Evolutionary conservation across 2,888 invertebrate species (phyloP).

Genomic region (Eilema depressum): DNA sequence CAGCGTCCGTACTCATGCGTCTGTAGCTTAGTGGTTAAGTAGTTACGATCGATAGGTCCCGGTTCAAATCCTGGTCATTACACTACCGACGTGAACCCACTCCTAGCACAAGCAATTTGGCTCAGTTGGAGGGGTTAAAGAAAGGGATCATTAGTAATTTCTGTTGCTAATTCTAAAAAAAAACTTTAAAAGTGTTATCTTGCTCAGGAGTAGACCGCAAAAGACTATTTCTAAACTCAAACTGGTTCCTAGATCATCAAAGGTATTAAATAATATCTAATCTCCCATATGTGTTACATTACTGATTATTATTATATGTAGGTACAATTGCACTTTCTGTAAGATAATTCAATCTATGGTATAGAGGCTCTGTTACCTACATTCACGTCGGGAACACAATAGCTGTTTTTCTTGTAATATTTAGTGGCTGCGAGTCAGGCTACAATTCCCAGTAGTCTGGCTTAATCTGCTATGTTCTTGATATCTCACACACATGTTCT

Average conservation of each 20-base stretch:
- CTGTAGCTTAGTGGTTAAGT: no score
- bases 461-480: constrained; percentile 50
- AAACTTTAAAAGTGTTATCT: background rate
- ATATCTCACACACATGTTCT: constrained; percentile 47
- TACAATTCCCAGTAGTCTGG: constrained; percentile 49
- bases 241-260: background rate
- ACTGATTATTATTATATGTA: background rate
- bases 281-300: background rate
- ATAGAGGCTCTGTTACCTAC: constrained; percentile 14
- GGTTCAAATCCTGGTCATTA: no score
- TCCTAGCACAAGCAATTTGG: no score
- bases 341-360: background rate
- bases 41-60: no score
- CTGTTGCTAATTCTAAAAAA: no score
- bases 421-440: constrained; percentile 41
- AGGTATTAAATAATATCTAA: background rate
- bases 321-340: background rate
- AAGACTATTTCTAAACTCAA: background rate
- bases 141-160: no score
- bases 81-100: no score
- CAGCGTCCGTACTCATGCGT: no score
- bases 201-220: background rate
- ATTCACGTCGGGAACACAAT: constrained; percentile 41
- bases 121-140: no score
- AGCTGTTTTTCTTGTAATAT: constrained; percentile 48